Percentiles rank a stretch among this genome's conserved stretches.
Evolutionary conservation across 2,888 invertebrate species (phyloP).

Genomic region (Oligia latruncula): DNA sequence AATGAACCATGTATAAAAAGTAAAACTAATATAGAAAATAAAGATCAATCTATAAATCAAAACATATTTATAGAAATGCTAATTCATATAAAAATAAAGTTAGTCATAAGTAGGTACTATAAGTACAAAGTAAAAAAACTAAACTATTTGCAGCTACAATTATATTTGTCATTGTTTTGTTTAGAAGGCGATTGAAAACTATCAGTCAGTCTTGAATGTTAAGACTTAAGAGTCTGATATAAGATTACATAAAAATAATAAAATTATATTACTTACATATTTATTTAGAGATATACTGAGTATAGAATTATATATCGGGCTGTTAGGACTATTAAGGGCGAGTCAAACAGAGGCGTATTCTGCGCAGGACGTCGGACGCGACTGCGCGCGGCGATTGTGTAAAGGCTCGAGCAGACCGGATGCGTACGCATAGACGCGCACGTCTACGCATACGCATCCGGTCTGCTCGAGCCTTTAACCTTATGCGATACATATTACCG

Average conservation of each 20-base stretch:
- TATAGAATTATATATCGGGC: not conserved
- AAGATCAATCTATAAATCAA: conserved; percentile 26
- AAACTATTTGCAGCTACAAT: conserved; percentile 20
- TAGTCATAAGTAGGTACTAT: conserved; percentile 39
- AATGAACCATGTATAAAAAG: conserved; percentile 6
- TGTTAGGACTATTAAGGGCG: not conserved
- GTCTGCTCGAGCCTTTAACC: no score
- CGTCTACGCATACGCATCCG: no score
- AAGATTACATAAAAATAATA: not conserved
- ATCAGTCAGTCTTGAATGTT: conserved; percentile 29
- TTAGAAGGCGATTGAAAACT: not conserved
- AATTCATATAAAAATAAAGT: conserved; percentile 44
- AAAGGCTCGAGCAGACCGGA: not conserved
- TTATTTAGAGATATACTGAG: not conserved
- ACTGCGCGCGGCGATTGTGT: not conserved
- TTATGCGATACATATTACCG: no score
- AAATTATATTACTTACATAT: not conserved
- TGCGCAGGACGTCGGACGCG: no score
- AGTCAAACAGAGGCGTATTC: not conserved
- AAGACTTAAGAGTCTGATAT: conserved; percentile 32
- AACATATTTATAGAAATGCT: conserved; percentile 7
- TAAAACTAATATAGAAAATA: conserved; percentile 12
- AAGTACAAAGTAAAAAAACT: conserved; percentile 45
- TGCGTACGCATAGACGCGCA: no score
- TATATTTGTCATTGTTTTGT: conserved; percentile 7